Evolutionary conservation across 2,888 invertebrate species (phyloP), one percentile per base, ranked within the genome.

Genomic region (Torymus aiolomorphi): DNA sequence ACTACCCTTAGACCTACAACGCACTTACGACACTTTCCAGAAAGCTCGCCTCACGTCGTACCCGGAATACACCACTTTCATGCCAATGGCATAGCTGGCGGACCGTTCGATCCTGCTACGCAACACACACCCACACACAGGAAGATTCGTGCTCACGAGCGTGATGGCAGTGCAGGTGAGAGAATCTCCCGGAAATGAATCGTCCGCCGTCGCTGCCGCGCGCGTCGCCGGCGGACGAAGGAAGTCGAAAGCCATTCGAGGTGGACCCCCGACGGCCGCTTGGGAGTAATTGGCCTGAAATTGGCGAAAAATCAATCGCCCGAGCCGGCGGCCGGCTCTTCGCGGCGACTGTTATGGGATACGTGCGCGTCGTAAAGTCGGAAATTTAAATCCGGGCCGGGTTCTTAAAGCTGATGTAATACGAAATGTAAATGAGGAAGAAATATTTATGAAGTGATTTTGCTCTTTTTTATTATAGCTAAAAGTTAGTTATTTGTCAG

Each of bases 231-330:
- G 20, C 20, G 20, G 20, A 20, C 20, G 42, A 52, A 83, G 85
- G 84, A 86, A 85, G 85, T 84, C 82, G 83, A 85, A 84, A 84
- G 84, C 84, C 84, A 82, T 82, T 82, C 85, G 42, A 42, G 42
- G 42, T 0, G 8, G 42, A 42, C 8, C 42, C 42, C 8, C 65
- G 16, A 5, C 74, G 82, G 84, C 78, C 82, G 80, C 82, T 82
- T 80, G 80, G 78, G 81, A 81, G 87, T 88, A 88, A 88, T 88
- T 88, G 87, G 84, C 83, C 80, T 82, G 83, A 84, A 87, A 85
- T 87, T 85, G 87, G 84, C 84, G 85, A 86, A 87, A 88, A 87
- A 84, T 85, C 84, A 83, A 83, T 83, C 70, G 78, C 75, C 24
- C 61, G 3, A 56, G 20, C 54, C 81, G 42, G 42, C 42, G 63